These are phyloP conservation scores for Umimayanthus chanpuru DNA, from an alignment of 92 coral and sea anemone species.

Conservation along the genomic window DNA sequence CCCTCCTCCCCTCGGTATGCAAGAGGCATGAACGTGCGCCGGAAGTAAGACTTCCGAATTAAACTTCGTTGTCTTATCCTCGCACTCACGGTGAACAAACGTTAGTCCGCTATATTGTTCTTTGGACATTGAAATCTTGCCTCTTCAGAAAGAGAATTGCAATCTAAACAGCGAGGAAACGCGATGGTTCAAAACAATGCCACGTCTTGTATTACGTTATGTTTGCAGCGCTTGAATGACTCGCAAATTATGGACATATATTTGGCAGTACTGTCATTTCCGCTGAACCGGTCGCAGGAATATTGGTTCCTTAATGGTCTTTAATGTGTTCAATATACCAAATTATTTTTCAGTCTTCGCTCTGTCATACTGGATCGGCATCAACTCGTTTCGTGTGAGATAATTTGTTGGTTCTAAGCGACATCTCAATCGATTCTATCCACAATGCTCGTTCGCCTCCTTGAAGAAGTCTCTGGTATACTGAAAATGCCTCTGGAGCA, in stretches of 20 bases:
- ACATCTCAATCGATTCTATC: not conserved
- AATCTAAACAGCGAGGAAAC: no score
- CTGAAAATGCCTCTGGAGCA: slow-evolving; percentile 42
- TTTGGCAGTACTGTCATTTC: slow-evolving; percentile 14
- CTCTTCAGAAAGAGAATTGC: no score
- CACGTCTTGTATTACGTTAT: slow-evolving; percentile 23
- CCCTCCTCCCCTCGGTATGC: no score
- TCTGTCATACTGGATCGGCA: no score
- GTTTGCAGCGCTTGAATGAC: slow-evolving; percentile 33
- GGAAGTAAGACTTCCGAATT: no score
- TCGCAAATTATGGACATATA: slow-evolving; percentile 40
- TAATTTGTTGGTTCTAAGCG: not conserved
- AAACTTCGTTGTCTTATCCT: no score
- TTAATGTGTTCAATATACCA: not conserved
- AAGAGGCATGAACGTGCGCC: no score
- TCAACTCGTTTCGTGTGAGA: not conserved
- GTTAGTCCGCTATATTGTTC: no score
- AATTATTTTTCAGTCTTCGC: not conserved
- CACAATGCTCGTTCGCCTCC: slow-evolving; percentile 16
- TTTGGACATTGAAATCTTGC: no score
- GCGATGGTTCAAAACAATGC: not conserved
- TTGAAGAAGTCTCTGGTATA: not conserved
- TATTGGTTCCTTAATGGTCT: not conserved
- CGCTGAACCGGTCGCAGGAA: slow-evolving; percentile 23
- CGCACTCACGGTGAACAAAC: no score